Conservation (phyloP, 2,888 invertebrate species). For the Ophion slaviceki region DNA sequence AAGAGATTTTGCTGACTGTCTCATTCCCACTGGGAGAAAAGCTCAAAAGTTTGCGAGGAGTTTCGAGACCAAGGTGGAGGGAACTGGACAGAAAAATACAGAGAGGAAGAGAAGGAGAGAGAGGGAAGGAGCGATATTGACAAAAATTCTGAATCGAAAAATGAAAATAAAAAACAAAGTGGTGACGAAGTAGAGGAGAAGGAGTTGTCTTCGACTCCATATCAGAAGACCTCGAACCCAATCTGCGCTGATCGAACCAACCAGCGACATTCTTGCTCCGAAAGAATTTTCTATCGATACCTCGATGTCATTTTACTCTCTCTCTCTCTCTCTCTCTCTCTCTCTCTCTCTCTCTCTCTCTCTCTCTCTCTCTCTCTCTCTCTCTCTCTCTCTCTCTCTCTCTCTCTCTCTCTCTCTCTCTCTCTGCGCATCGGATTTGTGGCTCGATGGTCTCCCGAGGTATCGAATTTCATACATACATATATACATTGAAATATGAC, state of each 20-base stretch:
- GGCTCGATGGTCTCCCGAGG: conserved; percentile 71
- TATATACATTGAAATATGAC: conserved; percentile 17
- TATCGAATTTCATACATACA: conserved; percentile 69
- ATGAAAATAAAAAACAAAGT: conserved; percentile 31
- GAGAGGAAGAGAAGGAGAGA: conserved; percentile 18
- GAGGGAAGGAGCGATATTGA: conserved; percentile 14
- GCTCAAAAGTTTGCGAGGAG: conserved; percentile 34
- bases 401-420: too few relatives aligned
- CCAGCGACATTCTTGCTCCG: conserved; percentile 64
- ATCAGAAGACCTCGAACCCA: conserved; percentile 29
- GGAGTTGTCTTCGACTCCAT: conserved; percentile 49
- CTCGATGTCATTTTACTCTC: conserved; percentile 35
- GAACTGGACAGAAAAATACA: conserved; percentile 25
- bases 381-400: too few relatives aligned
- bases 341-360: too few relatives aligned
- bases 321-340: conserved; percentile 31
- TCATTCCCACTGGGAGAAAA: conserved; percentile 45
- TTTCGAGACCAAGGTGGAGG: conserved; percentile 29
- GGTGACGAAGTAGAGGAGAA: conserved; percentile 54
- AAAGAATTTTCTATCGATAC: conserved; percentile 63
- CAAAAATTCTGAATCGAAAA: conserved; percentile 38
- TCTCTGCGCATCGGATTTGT: conserved; percentile 63
- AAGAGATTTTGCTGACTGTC: conserved; percentile 17
- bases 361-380: not conserved
- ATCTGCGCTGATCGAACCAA: conserved; percentile 48